Percentiles rank a stretch among this genome's conserved stretches.
Conservation (phyloP, 2,113 vertebrate genomes). For the Pteruthius melanotis region DNA sequence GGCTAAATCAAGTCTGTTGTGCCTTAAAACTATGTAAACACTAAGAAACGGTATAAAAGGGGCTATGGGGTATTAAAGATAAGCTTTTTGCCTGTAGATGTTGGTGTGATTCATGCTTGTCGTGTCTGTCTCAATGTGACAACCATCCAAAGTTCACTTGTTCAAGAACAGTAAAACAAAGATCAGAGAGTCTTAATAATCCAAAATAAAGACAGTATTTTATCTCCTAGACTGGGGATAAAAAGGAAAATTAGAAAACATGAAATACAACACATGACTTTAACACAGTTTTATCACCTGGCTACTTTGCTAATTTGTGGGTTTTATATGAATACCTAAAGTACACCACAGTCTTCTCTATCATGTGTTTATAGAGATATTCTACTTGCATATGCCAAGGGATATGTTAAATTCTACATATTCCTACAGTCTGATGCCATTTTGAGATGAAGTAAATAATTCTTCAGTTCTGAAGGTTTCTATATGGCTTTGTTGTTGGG, state of each 20-base stretch:
- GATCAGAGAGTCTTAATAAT: neutral
- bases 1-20: no score
- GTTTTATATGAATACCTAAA: neutral
- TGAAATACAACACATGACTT: neutral
- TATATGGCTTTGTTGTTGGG: neutral
- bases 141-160: neutral
- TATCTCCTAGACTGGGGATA: neutral
- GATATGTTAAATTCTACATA: neutral
- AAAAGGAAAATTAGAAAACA: neutral
- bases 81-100: no score
- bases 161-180: neutral
- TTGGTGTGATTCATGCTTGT: no score
- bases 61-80: no score
- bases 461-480: neutral
- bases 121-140: no score
- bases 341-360: neutral
- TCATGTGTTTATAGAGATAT: neutral
- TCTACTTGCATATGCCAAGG: neutral
- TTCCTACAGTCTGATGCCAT: neutral
- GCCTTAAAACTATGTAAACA: no score
- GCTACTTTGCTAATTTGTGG: neutral
- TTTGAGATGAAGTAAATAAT: neutral
- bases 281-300: neutral
- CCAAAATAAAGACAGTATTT: neutral
- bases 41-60: no score